phyloP scores from a whole-genome alignment of 2,113 vertebrate species.

The Protomyctophum bolini region DNA sequence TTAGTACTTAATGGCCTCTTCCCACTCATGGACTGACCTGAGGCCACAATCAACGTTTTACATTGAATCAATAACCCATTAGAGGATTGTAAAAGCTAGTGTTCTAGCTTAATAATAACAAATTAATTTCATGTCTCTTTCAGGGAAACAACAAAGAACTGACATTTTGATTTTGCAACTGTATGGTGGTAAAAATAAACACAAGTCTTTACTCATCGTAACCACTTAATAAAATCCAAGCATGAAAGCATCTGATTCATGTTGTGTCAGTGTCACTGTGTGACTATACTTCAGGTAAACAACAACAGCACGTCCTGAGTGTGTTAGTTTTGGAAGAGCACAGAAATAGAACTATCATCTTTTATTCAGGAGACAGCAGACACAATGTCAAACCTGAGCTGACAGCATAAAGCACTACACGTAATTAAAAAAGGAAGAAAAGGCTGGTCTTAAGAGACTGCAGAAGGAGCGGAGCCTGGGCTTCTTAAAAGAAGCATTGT shows the following conservation, averaged over 20 bases:
- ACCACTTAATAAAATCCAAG: not conserved
- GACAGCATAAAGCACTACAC: conserved; percentile 39
- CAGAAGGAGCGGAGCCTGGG: conserved; percentile 8
- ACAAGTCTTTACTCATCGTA: too few relatives aligned
- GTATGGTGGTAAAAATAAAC: too few relatives aligned
- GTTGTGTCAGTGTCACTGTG: not conserved
- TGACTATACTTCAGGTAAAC: conserved; percentile 5
- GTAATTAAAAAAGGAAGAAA: conserved; percentile 32
- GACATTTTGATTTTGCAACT: too few relatives aligned
- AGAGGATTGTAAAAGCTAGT: too few relatives aligned
- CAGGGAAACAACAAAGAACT: too few relatives aligned
- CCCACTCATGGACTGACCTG: conserved; percentile 59
- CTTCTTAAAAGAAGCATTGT: not conserved
- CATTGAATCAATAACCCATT: too few relatives aligned
- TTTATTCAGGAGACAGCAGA: conserved; percentile 55
- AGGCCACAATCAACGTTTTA: not conserved
- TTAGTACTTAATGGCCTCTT: conserved; percentile 41
- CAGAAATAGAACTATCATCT: conserved; percentile 60
- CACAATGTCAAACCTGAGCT: conserved; percentile 47
- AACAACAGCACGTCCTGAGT: conserved; percentile 14
- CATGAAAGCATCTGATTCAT: not conserved
- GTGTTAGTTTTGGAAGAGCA: conserved; percentile 22
- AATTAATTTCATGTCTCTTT: too few relatives aligned
- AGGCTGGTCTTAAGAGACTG: conserved; percentile 17
- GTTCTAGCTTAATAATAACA: too few relatives aligned